Evolutionary conservation across 2,797 vertebrate genomes (phyloP), one percentile per base, ranked within the genome.

Genomic region (Megaceryle alcyon): DNA sequence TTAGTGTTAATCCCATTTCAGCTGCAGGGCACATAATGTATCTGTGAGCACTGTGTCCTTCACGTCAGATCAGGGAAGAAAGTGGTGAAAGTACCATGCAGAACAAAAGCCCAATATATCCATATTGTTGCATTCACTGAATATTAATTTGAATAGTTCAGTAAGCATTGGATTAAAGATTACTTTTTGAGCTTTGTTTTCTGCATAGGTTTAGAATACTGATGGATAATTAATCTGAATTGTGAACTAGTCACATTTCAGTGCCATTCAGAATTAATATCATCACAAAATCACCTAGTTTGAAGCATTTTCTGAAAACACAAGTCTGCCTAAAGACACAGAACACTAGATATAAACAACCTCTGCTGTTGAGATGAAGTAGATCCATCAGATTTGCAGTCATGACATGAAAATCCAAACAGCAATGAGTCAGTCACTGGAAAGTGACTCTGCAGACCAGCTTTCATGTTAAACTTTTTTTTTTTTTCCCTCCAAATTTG

Each of bases 21-120:
- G 12, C 12, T 64, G 11, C 4, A 64, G 26, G 6, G 13, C 14
- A 44, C 28, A 17, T 1, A 1, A 57, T n/a, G 7, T 1, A 60
- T 10, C 9, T 77, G 12, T 20, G 17, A 90, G 15, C 12, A 29
- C 26, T 49, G 3, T 39, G 18, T 46, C n/a, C 3, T 51, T 10
- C 61, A 33, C 12, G 66, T 37, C 43, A 29, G 28, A 59, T 2
- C 4, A 23, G 0, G 6, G 10, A 10, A 65, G 15, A 82, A 88
- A 60, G 10, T 23, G 7, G 10, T 10, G 7, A 53, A 84, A 72
- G 11, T 4, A 3, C 7, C 16, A 43, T 22, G 51, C 10, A 46
- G 43, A 33, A 44, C 26, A 77, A 31, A 81, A 63, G 4, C 7
- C 17, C 14, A 65, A 9, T 81, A 9, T 35, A 51, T 28, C 41